A percentile compares a stretch with the other conserved stretches of the same genome.
phyloP scores from a whole-genome alignment of 2,797 vertebrate genomes.

The Rhinichthys osculus region DNA sequence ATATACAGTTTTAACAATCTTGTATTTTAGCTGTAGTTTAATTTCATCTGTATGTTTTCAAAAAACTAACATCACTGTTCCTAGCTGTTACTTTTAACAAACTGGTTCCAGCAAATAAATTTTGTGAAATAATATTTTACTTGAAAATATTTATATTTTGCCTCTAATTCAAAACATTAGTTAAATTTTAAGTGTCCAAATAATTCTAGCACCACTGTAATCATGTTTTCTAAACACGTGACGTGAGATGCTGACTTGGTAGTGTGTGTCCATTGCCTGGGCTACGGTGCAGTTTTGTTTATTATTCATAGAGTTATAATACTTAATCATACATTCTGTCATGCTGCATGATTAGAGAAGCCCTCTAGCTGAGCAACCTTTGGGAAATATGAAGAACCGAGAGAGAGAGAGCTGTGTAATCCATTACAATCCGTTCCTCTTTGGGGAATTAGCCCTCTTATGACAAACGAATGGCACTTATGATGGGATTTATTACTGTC shows the following conservation, averaged over 20 bases:
- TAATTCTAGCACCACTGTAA: neutral
- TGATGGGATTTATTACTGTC: constrained; percentile 48
- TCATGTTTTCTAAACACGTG: neutral
- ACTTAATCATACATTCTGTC: constrained; percentile 59
- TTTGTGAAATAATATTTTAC: neutral
- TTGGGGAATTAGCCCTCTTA: constrained; percentile 49
- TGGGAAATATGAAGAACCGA: constrained; percentile 48
- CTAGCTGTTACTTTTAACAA: neutral
- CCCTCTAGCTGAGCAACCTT: constrained; percentile 49
- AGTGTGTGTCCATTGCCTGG: constrained; percentile 22
- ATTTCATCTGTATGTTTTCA: neutral
- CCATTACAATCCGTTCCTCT: constrained; percentile 56
- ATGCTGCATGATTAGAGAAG: constrained; percentile 44
- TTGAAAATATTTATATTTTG: neutral
- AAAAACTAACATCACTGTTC: neutral
- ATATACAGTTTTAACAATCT: neutral
- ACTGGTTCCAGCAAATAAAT: neutral
- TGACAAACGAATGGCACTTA: constrained; percentile 58
- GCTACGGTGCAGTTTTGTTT: constrained; percentile 43
- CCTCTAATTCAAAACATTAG: neutral
- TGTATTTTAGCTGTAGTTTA: neutral
- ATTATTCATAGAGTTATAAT: constrained; percentile 55
- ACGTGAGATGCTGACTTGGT: neutral
- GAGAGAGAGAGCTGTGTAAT: constrained; percentile 54
- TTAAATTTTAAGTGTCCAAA: neutral